A percentile compares a stretch with the other conserved stretches of the same genome.
Evolutionary conservation across 2,113 vertebrate species (phyloP).

Genomic region (Oreochromis niloticus): DNA sequence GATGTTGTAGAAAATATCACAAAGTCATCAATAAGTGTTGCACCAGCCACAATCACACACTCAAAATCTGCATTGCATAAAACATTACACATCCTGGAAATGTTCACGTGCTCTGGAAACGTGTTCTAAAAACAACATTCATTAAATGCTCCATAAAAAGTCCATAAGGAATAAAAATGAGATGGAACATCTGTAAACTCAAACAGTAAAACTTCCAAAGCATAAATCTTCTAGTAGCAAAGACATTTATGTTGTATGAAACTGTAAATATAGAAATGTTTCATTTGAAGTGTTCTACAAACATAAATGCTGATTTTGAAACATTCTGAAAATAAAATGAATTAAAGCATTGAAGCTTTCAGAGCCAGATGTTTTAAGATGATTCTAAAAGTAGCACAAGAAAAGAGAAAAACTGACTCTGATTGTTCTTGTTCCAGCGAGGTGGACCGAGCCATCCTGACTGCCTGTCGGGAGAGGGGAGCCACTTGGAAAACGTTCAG

Average conservation of each 20-base stretch:
- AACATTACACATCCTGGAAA: background rate
- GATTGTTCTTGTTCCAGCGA: slow-evolving; percentile 71
- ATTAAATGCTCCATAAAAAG: background rate
- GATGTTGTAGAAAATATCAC: background rate
- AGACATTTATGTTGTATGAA: background rate
- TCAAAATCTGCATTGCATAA: background rate
- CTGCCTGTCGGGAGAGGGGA: slow-evolving; percentile 82
- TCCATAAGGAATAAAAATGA: background rate
- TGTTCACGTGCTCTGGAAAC: background rate
- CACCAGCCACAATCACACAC: background rate
- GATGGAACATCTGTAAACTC: background rate
- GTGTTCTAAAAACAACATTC: background rate
- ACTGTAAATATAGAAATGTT: background rate
- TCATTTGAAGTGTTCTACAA: background rate
- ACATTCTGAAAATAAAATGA: background rate
- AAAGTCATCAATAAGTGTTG: background rate
- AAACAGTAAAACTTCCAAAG: background rate
- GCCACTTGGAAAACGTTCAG: slow-evolving; percentile 82
- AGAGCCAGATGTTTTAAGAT: background rate
- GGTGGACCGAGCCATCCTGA: slow-evolving; percentile 86
- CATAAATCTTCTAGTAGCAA: background rate
- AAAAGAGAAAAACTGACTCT: background rate
- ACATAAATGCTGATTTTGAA: background rate
- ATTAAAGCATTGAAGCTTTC: background rate
- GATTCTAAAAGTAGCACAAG: background rate